These are phyloP conservation scores for Carcharodon carcharias DNA, from an alignment of 2,797 vertebrate genomes.

Conservation along the genomic window DNA sequence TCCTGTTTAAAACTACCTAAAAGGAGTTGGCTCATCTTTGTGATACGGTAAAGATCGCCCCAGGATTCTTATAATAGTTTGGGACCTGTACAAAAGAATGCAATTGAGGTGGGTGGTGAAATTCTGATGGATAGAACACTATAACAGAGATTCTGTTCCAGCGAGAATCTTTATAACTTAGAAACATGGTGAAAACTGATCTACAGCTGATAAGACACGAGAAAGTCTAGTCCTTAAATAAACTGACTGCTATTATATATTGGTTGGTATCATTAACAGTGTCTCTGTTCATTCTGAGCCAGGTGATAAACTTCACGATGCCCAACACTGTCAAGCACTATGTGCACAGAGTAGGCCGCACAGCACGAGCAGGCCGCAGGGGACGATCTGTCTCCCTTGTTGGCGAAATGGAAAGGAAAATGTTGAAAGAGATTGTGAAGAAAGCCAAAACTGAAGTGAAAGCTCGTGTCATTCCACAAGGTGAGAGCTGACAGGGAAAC, in stretches of 20 bases:
- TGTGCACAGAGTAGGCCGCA: conserved; percentile 87
- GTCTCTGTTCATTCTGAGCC: neutral
- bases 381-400: conserved; percentile 90
- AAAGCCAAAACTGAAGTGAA: conserved; percentile 77
- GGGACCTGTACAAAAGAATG: neutral
- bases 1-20: neutral
- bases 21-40: neutral
- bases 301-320: conserved; percentile 99
- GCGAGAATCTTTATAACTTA: neutral
- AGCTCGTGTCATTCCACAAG: conserved; percentile 81
- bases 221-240: neutral
- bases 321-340: conserved; percentile 90
- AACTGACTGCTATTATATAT: neutral
- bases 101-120: neutral
- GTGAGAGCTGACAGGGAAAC: conserved; percentile 50
- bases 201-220: neutral
- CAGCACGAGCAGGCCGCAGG: conserved; percentile 77
- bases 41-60: neutral
- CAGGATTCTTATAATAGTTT: neutral
- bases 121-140: neutral
- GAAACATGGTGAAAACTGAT: neutral
- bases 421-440: conserved; percentile 89
- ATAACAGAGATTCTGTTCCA: neutral
- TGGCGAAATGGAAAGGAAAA: conserved; percentile 85
- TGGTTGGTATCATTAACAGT: neutral